phyloP scores from a whole-genome alignment of 2,888 invertebrate genomes.

The Phyllotreta striolata region DNA sequence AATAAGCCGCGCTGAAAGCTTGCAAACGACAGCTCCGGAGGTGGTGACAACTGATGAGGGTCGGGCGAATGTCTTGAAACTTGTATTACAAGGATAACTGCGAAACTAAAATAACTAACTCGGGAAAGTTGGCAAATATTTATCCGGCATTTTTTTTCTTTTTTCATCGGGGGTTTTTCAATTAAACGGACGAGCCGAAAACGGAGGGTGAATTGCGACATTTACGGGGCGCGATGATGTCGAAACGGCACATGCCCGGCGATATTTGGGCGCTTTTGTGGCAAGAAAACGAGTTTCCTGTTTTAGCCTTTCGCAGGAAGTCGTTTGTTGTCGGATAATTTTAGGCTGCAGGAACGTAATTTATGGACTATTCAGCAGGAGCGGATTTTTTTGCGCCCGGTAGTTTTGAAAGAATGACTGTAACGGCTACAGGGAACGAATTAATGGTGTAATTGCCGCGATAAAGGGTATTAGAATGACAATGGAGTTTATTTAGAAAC shows the following conservation, averaged over 20 bases:
- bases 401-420: too few relatives aligned
- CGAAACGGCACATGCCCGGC: slow-evolving; percentile 19
- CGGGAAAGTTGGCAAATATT: too few relatives aligned
- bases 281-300: slow-evolving; percentile 32
- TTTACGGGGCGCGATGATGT: slow-evolving; percentile 20
- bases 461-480: too few relatives aligned
- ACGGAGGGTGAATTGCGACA: slow-evolving; percentile 20
- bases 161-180: too few relatives aligned
- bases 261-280: slow-evolving; percentile 28
- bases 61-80: slow-evolving; percentile 27
- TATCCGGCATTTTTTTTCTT: too few relatives aligned
- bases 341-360: slow-evolving; percentile 17
- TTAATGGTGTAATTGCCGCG: too few relatives aligned
- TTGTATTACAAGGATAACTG: neutral
- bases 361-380: slow-evolving; percentile 18
- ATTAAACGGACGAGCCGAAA: slow-evolving; percentile 1
- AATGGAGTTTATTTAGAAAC: too few relatives aligned
- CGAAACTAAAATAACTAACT: too few relatives aligned
- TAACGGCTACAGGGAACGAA: too few relatives aligned
- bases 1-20: slow-evolving; percentile 30
- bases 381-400: neutral
- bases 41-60: slow-evolving; percentile 32
- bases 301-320: slow-evolving; percentile 27
- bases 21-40: slow-evolving; percentile 28
- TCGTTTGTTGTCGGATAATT: slow-evolving; percentile 28